Evolutionary conservation across 2,888 invertebrate genomes (phyloP), one percentile per base, ranked within the genome.

Genomic region (Resseliella maxima): DNA sequence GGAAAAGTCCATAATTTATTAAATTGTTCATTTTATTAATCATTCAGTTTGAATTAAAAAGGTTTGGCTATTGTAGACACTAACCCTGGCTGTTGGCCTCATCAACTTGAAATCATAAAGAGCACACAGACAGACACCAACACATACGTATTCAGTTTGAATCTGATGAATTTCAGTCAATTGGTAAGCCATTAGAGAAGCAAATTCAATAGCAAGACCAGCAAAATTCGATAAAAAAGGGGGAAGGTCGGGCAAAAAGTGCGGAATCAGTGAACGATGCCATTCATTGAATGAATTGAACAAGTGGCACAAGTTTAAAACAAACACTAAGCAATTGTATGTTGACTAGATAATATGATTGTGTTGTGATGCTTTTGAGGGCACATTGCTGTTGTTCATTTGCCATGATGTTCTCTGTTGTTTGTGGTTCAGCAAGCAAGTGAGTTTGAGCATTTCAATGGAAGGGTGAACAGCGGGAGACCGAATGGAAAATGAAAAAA

Each of bases 311-410:
- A 35, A 31, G 35, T 1, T 31, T 12, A 72, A 72, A 35, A 72
- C 72, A 35, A 72, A 72, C 72, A 72, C 35, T 72, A 15, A 72
- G 2, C 72, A 72, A 72, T 72, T 72, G 72, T 31, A 31, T 72
- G 72, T 72, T 12, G 72, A n/a, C 59, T 59, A 59, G 72, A 72
- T 72, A 72, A 72, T 72, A 31, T 72, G 24, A 59, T 59, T 59
- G 59, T 59, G 10, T 41, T 41, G 41, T 24, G 59, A 24, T 24
- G 72, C 72, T 35, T 72, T 72, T 72, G 72, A 27, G 31, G 31
- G 12, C 50, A 72, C 35, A 31, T 72, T n/a, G 31, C 35, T 24
- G 59, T 31, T 72, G 72, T 72, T 72, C 72, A 72, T 72, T 72
- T 72, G 3, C 15, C 21, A 50, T 72, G 72, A 3, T n/a, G 72